Base-by-base conservation (phyloP, 2,797 vertebrate species). In the Otus scops region DNA sequence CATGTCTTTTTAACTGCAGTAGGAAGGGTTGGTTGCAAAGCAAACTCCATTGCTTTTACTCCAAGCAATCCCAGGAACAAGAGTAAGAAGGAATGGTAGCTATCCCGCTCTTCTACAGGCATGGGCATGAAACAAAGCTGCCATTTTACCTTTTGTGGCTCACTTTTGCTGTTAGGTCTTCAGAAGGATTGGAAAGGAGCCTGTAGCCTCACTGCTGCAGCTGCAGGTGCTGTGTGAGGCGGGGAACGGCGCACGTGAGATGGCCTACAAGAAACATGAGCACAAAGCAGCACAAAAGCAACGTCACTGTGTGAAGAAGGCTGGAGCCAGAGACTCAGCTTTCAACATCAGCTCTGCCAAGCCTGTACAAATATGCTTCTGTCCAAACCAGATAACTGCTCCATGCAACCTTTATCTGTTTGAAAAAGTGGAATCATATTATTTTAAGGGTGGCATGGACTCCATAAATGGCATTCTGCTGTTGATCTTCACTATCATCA, bases 161-260 rank as follows among this genome's bases (percentile, higher is more conserved):
- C 26, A 19, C 11, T 78, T 71, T 60, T 71, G 34, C 64, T 32
- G n/a, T 0, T 1, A 22, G 5, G 8, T 57, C 11, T 79, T 71
- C 71, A 41, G 41, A 28, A 71, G 53, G 50, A 24, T 20, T 43
- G 27, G 24, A 51, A 71, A 30, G 17, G 34, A 50, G 56, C 30
- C 38, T 63, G 1, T 2, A 64, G 27, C 64, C 51, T 61, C 34
- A 4, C 18, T 69, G 47, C 41, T 71, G 61, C 36, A 53, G 68
- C 56, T 41, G 21, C 19, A 43, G 17, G 22, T 75, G 41, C 47
- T 59, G 18, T 3, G 1, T 3, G 27, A 43, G 48, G 23, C 1
- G 0, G 0, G 19, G 24, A 76, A 80, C 2, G 20, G 51, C 45
- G 57, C 32, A 17, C 20, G 13, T 0, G 7, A 34, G 38, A 6